phyloP scores from a whole-genome alignment of 2,113 vertebrate species.

The Eira barbara region DNA sequence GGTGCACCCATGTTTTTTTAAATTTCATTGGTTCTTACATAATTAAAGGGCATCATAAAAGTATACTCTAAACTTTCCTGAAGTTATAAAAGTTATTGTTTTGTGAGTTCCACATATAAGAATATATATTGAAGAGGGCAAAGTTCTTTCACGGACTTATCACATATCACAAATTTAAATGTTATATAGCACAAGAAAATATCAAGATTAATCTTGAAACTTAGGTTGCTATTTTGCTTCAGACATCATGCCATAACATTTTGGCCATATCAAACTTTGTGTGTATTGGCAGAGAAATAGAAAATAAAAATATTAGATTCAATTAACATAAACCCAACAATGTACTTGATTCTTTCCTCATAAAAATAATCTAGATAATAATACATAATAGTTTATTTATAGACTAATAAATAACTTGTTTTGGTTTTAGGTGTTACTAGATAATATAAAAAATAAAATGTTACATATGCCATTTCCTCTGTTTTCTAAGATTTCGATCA shows the following conservation, averaged over 20 bases:
- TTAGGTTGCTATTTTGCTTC: background rate
- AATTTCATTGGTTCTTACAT: background rate
- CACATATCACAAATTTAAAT: background rate
- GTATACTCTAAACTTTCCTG: background rate
- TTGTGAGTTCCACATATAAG: background rate
- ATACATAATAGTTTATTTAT: background rate
- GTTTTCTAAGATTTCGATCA: background rate
- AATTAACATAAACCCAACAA: background rate
- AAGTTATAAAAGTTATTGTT: background rate
- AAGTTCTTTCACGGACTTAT: background rate
- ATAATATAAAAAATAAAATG: background rate
- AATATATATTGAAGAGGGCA: background rate
- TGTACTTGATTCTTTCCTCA: background rate
- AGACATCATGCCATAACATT: background rate
- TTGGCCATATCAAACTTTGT: background rate
- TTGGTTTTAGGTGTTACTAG: background rate
- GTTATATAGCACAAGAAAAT: background rate
- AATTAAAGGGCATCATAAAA: background rate
- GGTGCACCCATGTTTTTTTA: background rate
- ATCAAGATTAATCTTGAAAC: background rate
- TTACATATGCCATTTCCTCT: background rate
- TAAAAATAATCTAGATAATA: background rate
- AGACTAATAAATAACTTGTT: background rate
- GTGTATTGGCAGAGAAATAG: background rate
- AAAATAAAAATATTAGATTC: background rate